Evolutionary conservation across 2,797 vertebrate genomes (phyloP), one percentile per base, ranked within the genome.

Genomic region (Hafferia zeledoni): DNA sequence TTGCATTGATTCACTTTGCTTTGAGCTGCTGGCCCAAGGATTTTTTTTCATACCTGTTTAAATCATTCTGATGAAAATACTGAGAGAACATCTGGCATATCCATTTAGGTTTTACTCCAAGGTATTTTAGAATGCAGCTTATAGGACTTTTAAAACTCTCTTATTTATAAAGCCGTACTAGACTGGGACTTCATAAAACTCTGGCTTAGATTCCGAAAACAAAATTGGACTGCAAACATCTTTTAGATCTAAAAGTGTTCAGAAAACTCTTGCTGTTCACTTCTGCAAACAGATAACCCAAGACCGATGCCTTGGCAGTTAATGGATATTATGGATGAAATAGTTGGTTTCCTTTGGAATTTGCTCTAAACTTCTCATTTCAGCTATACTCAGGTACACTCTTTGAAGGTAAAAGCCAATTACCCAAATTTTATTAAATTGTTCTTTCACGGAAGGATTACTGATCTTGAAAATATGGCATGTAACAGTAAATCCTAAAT

Each of bases 11-110:
- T 74, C 9, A 71, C 64, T 89, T 81, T 85, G 25, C 44, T 84
- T 78, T 80, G 11, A 47, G 25, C 53, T 83, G 35, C 55, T 90
- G 65, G 11, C 5, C 25, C 15, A 11, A 33, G 24, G 5, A 49
- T 9, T 46, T 68, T 95, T 68, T 71, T 75, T 39, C 43, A 70
- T 61, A 61, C 39, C n/a, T 74, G 22, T 56, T 87, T 87, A 84
- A 61, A 59, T 24, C 79, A 12, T 85, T 50, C 31, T 41, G 64
- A 24, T 49, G 44, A 82, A 91, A 95, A 91, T 87, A 33, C 27
- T 89, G 64, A 64, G 47, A 72, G 35, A 86, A 80, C 9, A 50
- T 53, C 37, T 84, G 39, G 35, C 39, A 71, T 55, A 65, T 56
- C 25, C 75, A 77, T 12, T 85, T 87, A 83, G 10, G 4, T 71